Evolutionary conservation across 2,888 invertebrate species (phyloP), one percentile per base, ranked within the genome.

Genomic region (Caenorhabditis japonica): DNA sequence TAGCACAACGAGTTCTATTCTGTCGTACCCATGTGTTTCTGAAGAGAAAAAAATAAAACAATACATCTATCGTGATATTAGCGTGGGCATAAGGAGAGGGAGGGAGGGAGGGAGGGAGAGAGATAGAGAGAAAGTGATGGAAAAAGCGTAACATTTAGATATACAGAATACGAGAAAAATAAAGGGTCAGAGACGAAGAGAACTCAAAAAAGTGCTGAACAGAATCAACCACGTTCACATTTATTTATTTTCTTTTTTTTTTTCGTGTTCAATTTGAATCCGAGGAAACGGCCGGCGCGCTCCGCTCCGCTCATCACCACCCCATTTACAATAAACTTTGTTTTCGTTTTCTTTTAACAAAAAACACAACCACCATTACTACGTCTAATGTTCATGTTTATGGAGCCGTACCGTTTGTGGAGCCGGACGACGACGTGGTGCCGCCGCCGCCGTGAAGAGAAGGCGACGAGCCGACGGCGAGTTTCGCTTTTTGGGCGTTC

Each of bases 321-420:
- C 46, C 38, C 39, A 34, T 33, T 27, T 30, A 30, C 30, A 30
- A 30, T 30, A 23, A 34, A 51, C 13, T 7, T 55, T 43, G 2
- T 30, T 7, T 17, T 38, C 27, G 23, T n/a, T 4, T 15, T 17
- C 17, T 7, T 8, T n/a, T 17, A 15, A 39, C 39, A 8, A 15
- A 43, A 19, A 33, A 41, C 55, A 53, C 51, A 38, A 53, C 53
- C 33, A 33, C 17, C 23, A 5, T 33, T 33, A 21, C 25, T 10
- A 10, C 10, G 64, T 17, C 47, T 59, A 34, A 72, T 55, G 27
- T 64, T 64, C 49, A 72, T 72, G 59, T 72, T 59, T 53, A 59
- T n/a, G n/a, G 64, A 64, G 64, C 64, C 43, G 64, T 72, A 72
- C 72, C 72, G 62, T 72, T 72, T 47, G 72, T 46, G 13, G 51